These are phyloP conservation scores for Varanus salvator DNA, from an alignment of 2,113 vertebrate species.

Conservation along the genomic window DNA sequence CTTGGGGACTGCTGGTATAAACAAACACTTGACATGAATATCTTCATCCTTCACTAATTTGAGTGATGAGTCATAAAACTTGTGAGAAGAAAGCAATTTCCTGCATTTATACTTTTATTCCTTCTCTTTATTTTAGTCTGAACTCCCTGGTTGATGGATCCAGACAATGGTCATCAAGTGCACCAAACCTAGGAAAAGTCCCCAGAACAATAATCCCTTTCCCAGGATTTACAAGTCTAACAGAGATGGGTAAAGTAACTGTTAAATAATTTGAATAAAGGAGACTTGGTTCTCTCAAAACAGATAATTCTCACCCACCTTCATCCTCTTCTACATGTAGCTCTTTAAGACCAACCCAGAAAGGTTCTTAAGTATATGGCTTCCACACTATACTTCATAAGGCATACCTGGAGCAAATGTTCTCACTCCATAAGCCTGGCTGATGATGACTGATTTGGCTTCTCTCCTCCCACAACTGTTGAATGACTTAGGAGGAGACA, in stretches of 20 bases:
- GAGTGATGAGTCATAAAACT: not conserved
- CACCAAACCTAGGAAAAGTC: conserved; percentile 92
- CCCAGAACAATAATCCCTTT: conserved; percentile 87
- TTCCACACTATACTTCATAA: not conserved
- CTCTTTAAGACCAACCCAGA: not conserved
- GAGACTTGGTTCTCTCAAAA: not conserved
- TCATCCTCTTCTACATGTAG: not conserved
- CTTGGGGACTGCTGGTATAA: not conserved
- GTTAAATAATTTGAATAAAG: conserved; percentile 16
- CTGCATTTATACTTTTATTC: conserved; percentile 16
- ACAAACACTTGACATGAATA: not conserved
- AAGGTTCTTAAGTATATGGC: not conserved
- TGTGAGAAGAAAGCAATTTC: not conserved
- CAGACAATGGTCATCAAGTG: conserved; percentile 93
- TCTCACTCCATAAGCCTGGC: not conserved
- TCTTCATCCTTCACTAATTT: not conserved
- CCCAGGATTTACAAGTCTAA: conserved; percentile 91
- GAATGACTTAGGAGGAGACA: not conserved
- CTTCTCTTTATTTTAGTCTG: conserved; percentile 74
- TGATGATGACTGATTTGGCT: not conserved
- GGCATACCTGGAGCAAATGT: not conserved
- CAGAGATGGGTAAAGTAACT: conserved; percentile 87
- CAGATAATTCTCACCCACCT: not conserved
- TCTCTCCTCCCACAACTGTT: not conserved
- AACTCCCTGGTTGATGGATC: conserved; percentile 88